Evolutionary conservation across 2,113 vertebrate species (phyloP).

Genomic region (Laticauda colubrina): DNA sequence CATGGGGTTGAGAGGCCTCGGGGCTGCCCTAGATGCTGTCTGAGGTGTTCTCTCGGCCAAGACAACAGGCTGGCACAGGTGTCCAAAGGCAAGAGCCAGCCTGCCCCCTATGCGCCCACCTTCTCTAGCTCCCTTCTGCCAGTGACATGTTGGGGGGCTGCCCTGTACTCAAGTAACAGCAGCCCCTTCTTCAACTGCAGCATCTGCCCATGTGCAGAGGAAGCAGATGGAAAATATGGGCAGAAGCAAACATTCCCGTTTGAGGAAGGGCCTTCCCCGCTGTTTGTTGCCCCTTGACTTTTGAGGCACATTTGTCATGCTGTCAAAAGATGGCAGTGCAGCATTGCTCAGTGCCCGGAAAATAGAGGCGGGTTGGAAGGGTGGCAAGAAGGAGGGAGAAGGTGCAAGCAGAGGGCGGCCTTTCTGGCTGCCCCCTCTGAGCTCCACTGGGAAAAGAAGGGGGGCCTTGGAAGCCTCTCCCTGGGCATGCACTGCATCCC

Average conservation of each 20-base stretch:
- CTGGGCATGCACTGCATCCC: no score
- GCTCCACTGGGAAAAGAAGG: not conserved
- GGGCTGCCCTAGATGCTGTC: not conserved
- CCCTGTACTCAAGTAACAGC: not conserved
- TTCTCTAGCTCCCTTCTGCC: not conserved
- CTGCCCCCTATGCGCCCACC: not conserved
- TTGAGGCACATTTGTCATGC: not conserved
- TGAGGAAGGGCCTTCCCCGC: not conserved
- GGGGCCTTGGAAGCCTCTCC: no score
- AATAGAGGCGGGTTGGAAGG: not conserved
- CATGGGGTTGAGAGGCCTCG: not conserved
- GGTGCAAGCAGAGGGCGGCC: rapidly evolving
- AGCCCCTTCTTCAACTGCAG: not conserved
- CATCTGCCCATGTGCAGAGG: not conserved
- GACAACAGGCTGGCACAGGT: not conserved
- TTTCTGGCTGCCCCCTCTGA: not conserved
- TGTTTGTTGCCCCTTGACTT: not conserved
- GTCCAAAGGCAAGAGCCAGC: not conserved
- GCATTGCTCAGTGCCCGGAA: not conserved
- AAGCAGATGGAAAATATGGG: not conserved
- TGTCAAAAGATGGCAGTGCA: conserved; percentile 62
- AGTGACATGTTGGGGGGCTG: not conserved
- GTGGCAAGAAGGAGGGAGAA: not conserved
- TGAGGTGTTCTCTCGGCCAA: not conserved
- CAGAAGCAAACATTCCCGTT: not conserved